phyloP scores from a whole-genome alignment of 2,113 vertebrate species.

The Synchiropus splendidus region DNA sequence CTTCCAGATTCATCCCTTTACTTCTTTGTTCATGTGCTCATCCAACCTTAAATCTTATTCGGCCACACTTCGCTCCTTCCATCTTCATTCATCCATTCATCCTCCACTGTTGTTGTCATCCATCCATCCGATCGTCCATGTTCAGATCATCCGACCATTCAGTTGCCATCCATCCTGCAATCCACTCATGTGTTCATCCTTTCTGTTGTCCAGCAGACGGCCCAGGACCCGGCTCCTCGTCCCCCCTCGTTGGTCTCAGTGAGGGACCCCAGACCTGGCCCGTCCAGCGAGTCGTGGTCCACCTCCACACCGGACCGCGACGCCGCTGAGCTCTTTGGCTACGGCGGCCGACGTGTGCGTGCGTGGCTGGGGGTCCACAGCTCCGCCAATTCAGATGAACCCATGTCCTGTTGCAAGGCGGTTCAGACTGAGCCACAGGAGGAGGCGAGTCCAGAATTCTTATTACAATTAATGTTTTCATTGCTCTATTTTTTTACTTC shows the following conservation, averaged over 20 bases:
- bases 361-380: constrained; percentile 65
- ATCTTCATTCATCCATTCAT: neutral
- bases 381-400: constrained; percentile 1
- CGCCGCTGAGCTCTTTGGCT: constrained; percentile 27
- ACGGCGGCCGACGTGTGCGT: constrained; percentile 58
- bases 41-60: neutral
- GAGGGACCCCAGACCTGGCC: neutral
- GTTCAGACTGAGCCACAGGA: constrained; percentile 47
- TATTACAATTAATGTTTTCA: no score
- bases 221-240: neutral
- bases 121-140: no score
- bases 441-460: constrained; percentile 4
- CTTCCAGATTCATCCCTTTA: neutral
- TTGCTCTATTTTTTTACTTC: no score
- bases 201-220: neutral
- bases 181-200: no score
- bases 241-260: neutral
- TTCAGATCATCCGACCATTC: no score
- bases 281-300: constrained; percentile 7
- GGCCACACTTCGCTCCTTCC: neutral
- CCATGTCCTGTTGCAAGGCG: constrained; percentile 33
- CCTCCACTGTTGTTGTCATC: no score
- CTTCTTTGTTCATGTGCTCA: neutral
- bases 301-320: constrained; percentile 36
- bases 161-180: no score